Base-by-base conservation (phyloP, 2,797 vertebrate species). In the Hipposideros larvatus region DNA sequence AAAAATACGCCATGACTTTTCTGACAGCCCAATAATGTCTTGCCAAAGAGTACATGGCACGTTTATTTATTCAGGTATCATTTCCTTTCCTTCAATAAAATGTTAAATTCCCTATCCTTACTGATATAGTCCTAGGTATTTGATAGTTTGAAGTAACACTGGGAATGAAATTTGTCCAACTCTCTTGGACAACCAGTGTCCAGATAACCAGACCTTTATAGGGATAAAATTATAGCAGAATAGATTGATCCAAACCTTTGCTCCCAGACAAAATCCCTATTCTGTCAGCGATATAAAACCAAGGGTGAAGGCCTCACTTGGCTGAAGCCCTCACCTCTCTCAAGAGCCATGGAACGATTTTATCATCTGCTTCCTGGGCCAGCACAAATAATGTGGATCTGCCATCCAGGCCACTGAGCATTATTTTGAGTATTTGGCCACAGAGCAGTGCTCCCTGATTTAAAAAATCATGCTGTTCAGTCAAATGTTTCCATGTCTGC, bases 401-500 rank as follows among this genome's bases (percentile, higher is more conserved):
- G n/a, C 55, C 53, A 24, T 83, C 80, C 77, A 94, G 34, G 48
- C 66, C 70, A 63, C 93, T 73, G 22, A 92, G 43, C 46, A 73
- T 83, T 84, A 41, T 46, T 95, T 65, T 82, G 79, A 93, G 73
- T 95, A 43, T 87, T 61, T 96, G 94, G 24, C 87, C 59, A 89
- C 78, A 53, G 87, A 63, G 37, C 51, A 90, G 82, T 63, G 13
- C 79, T 94, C 46, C 74, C 55, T 88, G 73, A 87, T 90, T 97
- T 94, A 90, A 90, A 37, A 92, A 96, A 79, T 96, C 96, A 89
- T 4, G 57, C 86, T 68, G 48, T 63, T 93, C 55, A 73, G 74
- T 89, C 89, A 94, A 91, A 77, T 97, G 79, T 93, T 91, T 95
- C 74, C 80, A 51, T 53, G 28, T 92, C 89, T 96, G 71, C 31